phyloP scores from a whole-genome alignment of 2,888 invertebrate species.

The Thera obeliscata region DNA sequence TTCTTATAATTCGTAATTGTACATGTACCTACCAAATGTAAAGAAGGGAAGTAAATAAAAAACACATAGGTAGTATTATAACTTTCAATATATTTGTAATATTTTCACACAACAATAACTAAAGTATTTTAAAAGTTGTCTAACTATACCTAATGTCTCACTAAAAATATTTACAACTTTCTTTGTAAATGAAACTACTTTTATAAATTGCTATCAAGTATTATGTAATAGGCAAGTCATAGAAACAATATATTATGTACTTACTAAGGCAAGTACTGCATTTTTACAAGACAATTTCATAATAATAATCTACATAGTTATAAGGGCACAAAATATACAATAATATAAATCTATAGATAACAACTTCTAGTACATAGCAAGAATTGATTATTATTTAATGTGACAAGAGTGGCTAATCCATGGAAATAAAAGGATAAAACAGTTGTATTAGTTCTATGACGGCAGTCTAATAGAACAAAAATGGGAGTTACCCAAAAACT shows the following conservation, averaged over 20 bases:
- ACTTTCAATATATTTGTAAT: constrained; percentile 82
- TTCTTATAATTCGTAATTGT: no score
- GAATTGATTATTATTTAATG: background rate
- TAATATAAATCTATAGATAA: constrained; percentile 38
- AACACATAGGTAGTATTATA: constrained; percentile 57
- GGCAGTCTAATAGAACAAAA: no score
- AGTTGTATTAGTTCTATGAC: no score
- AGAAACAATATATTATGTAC: no score
- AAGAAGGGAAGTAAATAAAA: constrained; percentile 44
- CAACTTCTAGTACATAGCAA: background rate
- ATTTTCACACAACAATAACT: constrained; percentile 78
- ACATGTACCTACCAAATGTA: background rate
- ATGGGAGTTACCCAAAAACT: background rate
- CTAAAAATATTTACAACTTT: constrained; percentile 73
- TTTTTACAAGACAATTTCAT: constrained; percentile 32
- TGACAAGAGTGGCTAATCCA: no score
- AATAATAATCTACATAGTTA: constrained; percentile 36
- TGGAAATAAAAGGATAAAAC: no score
- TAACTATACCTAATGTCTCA: constrained; percentile 62
- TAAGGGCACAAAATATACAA: constrained; percentile 63
- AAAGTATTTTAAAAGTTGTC: constrained; percentile 66
- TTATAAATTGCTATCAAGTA: constrained; percentile 21
- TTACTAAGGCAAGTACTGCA: constrained; percentile 15
- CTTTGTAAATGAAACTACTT: constrained; percentile 30
- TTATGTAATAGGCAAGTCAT: constrained; percentile 8